Percentiles rank a stretch among this genome's conserved stretches.
Conservation (phyloP, 2,113 vertebrate genomes). For the Benitochromis conjunctus region DNA sequence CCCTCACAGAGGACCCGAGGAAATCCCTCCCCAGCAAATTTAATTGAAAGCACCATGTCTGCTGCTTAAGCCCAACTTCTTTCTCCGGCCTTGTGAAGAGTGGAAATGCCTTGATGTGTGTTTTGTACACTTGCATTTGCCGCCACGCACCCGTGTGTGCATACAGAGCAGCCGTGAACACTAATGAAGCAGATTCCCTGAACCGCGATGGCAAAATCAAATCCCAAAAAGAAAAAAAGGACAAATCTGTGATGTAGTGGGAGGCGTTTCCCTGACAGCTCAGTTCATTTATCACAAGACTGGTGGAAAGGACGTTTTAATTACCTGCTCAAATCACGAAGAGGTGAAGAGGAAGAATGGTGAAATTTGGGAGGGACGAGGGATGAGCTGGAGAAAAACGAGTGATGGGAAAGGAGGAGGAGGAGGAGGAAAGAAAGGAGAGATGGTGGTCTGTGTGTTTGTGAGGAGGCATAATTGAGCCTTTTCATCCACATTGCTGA, state of each 20-base stretch:
- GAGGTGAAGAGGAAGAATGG: not conserved
- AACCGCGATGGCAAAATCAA: not conserved
- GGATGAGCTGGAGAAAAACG: not conserved
- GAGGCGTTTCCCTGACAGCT: conserved; percentile 21
- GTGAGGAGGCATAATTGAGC: conserved; percentile 40
- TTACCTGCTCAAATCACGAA: not conserved
- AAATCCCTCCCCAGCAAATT: not conserved
- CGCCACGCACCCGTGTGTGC: not conserved
- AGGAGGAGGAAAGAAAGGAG: not conserved
- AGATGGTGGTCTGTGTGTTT: not conserved
- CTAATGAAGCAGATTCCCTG: conserved; percentile 16
- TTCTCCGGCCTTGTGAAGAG: not conserved
- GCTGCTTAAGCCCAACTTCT: not conserved
- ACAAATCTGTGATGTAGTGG: not conserved
- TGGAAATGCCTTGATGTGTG: conserved; percentile 2
- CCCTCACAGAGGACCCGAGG: not conserved
- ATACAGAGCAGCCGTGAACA: not conserved
- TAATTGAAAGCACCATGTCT: conserved; percentile 11
- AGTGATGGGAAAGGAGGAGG: not conserved
- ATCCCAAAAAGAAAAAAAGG: not conserved
- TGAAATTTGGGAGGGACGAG: not conserved
- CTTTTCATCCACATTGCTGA: conserved; percentile 17
- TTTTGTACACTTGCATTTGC: not conserved
- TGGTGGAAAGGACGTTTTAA: conserved; percentile 23
- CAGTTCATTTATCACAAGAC: not conserved